Conservation (phyloP, 1,140 invertebrate species). For the Diabrotica virgifera region DNA sequence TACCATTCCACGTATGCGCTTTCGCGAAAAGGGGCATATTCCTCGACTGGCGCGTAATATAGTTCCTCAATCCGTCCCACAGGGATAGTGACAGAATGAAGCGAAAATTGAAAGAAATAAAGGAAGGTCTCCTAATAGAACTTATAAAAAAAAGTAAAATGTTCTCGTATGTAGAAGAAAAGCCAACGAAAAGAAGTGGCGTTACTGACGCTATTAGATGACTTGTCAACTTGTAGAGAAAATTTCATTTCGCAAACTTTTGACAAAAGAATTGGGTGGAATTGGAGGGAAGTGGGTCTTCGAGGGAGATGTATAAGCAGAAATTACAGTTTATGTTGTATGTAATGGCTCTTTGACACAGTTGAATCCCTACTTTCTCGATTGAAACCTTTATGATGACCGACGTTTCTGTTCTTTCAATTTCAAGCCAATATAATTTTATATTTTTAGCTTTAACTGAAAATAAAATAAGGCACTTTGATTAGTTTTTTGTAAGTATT, state of each 20-base stretch:
- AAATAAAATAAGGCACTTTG: no score
- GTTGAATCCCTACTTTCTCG: no score
- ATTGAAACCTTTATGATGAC: no score
- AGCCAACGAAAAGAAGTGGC: slow-evolving; percentile 21
- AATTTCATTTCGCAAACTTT: slow-evolving; percentile 48
- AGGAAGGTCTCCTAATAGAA: slow-evolving; percentile 41
- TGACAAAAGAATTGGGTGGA: slow-evolving; percentile 44
- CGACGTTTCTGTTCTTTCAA: no score
- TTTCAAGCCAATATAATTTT: no score
- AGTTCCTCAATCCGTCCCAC: slow-evolving; percentile 27
- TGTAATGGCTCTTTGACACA: neutral
- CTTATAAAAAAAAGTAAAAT: slow-evolving; percentile 41
- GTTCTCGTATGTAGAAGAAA: slow-evolving; percentile 40
- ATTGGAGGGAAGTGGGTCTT: slow-evolving; percentile 34
- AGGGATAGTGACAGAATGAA: slow-evolving; percentile 41
- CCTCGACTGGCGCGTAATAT: neutral
- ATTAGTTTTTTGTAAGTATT: no score
- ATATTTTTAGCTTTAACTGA: no score
- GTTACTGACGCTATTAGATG: slow-evolving; percentile 41
- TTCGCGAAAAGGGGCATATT: neutral
- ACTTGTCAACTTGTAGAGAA: slow-evolving; percentile 46
- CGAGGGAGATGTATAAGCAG: neutral
- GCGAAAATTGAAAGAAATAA: slow-evolving; percentile 47
- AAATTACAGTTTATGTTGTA: neutral
- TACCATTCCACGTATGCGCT: slow-evolving; percentile 1